phyloP scores from a whole-genome alignment of 2,797 vertebrate species.

The Sebastes trivittatus region DNA sequence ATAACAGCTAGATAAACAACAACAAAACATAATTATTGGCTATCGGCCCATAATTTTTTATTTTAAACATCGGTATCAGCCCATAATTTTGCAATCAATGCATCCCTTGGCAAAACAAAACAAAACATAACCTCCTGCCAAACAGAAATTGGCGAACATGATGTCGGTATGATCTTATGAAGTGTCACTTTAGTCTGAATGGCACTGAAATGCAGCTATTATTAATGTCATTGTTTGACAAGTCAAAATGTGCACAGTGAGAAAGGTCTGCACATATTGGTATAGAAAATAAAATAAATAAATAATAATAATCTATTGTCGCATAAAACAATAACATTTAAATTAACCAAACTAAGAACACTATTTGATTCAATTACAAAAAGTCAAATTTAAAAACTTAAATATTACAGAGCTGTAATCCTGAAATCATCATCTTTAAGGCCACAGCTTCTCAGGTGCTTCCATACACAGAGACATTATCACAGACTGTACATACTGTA shows the following conservation, averaged over 20 bases:
- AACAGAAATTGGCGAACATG: background rate
- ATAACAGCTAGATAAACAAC: no score
- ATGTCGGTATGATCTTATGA: background rate
- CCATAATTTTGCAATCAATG: background rate
- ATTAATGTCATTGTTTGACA: background rate
- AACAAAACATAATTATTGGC: no score
- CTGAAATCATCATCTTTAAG: conserved; percentile 24
- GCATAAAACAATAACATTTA: background rate
- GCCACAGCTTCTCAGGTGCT: conserved; percentile 26
- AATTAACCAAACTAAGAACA: background rate
- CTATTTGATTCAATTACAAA: background rate
- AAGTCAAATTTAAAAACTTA: background rate
- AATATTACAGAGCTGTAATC: conserved; percentile 6
- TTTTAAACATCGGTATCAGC: background rate
- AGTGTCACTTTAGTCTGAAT: background rate
- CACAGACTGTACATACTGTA: conserved; percentile 11
- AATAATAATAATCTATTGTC: background rate
- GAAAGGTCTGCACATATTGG: background rate
- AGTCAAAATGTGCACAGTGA: background rate
- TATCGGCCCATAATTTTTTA: no score
- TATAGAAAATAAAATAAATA: background rate
- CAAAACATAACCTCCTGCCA: background rate
- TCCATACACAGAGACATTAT: conserved; percentile 1
- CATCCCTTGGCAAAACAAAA: background rate
- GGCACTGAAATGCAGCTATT: background rate